These are phyloP conservation scores for Neodiprion lecontei DNA, from an alignment of 1,140 invertebrate genomes.

Conservation along the genomic window DNA sequence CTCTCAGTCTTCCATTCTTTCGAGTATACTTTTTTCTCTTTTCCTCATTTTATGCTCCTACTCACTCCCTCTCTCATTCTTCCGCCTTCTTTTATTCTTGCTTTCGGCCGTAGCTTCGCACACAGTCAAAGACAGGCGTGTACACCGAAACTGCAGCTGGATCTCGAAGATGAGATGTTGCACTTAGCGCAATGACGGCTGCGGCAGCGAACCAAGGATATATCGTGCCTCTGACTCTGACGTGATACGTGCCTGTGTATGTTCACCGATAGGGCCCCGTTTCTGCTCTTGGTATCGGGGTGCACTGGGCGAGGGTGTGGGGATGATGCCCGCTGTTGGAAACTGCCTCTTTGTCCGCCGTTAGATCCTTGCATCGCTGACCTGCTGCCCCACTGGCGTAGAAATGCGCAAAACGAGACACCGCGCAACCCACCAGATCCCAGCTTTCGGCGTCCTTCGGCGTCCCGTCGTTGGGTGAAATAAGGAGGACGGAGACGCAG, in stretches of 20 bases:
- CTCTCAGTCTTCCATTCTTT: constrained; percentile 16
- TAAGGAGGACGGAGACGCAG: too few relatives aligned
- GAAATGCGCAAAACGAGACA: background rate
- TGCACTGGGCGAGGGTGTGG: background rate
- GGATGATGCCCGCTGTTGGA: background rate
- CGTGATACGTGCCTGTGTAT: background rate
- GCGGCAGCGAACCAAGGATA: background rate
- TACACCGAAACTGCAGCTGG: constrained; percentile 14
- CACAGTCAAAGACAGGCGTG: constrained; percentile 3
- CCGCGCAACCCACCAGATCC: too few relatives aligned
- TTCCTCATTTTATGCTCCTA: constrained; percentile 19
- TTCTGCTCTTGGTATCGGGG: background rate
- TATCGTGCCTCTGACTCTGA: constrained; percentile 6
- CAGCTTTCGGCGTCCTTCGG: too few relatives aligned
- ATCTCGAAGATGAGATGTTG: background rate
- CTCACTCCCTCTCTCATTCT: constrained; percentile 9
- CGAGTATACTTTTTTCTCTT: constrained; percentile 15
- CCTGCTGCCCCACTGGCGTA: constrained; percentile 39
- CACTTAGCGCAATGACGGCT: constrained; percentile 6
- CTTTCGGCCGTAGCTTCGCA: constrained; percentile 12
- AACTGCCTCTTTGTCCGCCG: constrained; percentile 44
- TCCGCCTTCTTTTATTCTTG: constrained; percentile 6
- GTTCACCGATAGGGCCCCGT: background rate
- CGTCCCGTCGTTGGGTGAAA: too few relatives aligned
- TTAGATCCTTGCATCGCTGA: constrained; percentile 39